phyloP scores from a whole-genome alignment of 2,797 vertebrate species.

The Myotis myotis region DNA sequence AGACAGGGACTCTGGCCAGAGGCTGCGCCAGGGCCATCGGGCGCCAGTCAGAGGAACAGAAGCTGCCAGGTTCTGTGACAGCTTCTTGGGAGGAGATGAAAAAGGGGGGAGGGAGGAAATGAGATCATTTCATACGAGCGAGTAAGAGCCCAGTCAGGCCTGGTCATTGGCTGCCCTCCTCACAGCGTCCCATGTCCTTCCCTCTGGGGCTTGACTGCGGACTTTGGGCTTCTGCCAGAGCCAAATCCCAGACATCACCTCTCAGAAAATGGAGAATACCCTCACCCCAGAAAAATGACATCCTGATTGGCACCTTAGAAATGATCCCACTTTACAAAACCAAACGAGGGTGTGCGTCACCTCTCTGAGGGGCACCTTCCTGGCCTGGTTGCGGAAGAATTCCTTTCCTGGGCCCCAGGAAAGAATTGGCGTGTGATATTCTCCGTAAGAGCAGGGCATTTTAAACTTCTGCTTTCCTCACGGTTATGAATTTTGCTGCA shows the following conservation, averaged over 20 bases:
- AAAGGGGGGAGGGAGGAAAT: background rate
- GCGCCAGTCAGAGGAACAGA: background rate
- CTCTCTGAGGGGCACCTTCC: background rate
- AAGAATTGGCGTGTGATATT: background rate
- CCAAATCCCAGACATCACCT: background rate
- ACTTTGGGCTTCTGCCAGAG: background rate
- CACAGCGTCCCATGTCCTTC: background rate
- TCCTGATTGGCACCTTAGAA: background rate
- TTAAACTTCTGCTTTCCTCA: background rate
- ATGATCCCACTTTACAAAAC: background rate
- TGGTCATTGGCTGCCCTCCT: background rate
- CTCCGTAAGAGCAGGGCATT: background rate
- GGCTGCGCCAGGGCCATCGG: rapidly evolving
- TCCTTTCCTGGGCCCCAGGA: background rate
- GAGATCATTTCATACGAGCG: background rate
- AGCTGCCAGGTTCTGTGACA: background rate
- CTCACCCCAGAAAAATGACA: background rate
- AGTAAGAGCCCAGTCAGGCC: background rate
- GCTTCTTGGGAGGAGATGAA: background rate
- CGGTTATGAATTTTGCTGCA: constrained; percentile 17
- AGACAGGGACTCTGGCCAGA: background rate
- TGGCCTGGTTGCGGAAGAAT: background rate
- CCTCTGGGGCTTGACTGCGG: background rate
- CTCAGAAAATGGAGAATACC: background rate
- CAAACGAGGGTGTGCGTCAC: background rate